Conservation (phyloP, 2,888 invertebrate species). For the Bombylius discolor region DNA sequence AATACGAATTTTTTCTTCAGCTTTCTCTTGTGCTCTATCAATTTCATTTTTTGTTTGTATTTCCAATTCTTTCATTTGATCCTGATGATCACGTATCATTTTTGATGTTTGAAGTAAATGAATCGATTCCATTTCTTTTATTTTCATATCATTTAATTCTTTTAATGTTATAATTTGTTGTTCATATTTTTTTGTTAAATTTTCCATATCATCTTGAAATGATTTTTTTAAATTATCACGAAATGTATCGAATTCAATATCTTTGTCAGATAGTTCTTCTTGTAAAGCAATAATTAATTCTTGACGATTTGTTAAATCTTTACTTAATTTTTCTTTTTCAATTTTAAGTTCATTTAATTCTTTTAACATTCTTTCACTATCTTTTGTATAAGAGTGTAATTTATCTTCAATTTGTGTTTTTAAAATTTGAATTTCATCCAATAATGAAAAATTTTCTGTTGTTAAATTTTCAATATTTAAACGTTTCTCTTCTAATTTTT, state of each 20-base stretch:
- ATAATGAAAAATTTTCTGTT: slow-evolving; percentile 23
- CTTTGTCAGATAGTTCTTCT: slow-evolving; percentile 30
- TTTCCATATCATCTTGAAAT: slow-evolving; percentile 28
- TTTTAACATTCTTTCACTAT: slow-evolving; percentile 25
- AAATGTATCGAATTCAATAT: slow-evolving; percentile 32
- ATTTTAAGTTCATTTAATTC: slow-evolving; percentile 29
- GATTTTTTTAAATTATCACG: slow-evolving; percentile 30
- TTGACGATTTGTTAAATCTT: slow-evolving; percentile 31
- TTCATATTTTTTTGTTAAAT: slow-evolving; percentile 17
- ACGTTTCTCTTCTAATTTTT: slow-evolving; percentile 20
- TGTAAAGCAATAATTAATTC: slow-evolving; percentile 30
- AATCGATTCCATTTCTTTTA: slow-evolving; percentile 17
- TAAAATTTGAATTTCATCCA: slow-evolving; percentile 23
- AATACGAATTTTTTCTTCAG: slow-evolving; percentile 31
- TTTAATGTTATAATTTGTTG: slow-evolving; percentile 12
- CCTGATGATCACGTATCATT: slow-evolving; percentile 12
- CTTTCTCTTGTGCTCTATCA: slow-evolving; percentile 29
- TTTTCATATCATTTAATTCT: slow-evolving; percentile 17
- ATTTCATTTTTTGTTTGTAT: slow-evolving; percentile 21
- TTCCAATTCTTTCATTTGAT: slow-evolving; percentile 8
- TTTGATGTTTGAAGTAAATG: slow-evolving; percentile 11
- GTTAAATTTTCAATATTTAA: slow-evolving; percentile 24
- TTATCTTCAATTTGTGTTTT: slow-evolving; percentile 30
- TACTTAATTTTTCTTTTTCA: slow-evolving; percentile 30
- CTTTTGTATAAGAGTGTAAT: slow-evolving; percentile 27